Conservation (phyloP, 2,888 invertebrate species). For the Lypha dubia region DNA sequence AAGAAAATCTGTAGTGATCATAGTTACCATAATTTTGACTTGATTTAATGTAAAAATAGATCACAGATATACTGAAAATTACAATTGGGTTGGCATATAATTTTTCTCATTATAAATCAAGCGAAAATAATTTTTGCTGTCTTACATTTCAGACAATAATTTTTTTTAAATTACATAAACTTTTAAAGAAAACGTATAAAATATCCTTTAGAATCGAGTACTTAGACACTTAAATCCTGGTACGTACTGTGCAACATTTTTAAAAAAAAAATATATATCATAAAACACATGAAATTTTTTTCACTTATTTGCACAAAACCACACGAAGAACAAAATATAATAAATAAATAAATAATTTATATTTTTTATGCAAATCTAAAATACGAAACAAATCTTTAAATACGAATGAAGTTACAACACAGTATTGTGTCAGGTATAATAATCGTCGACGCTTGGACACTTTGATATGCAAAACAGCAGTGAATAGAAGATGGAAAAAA, state of each 20-base stretch:
- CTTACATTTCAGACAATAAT: no score
- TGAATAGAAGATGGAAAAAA: not conserved
- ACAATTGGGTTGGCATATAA: no score
- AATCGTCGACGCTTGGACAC: slow-evolving; percentile 64
- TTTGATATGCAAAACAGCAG: slow-evolving; percentile 44
- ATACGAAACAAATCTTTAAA: slow-evolving; percentile 44
- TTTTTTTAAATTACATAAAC: no score
- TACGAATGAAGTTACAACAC: slow-evolving; percentile 19
- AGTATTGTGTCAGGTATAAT: slow-evolving; percentile 58
- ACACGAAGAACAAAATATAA: slow-evolving; percentile 35
- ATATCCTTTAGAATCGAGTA: no score
- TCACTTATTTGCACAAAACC: slow-evolving; percentile 27
- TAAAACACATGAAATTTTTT: slow-evolving; percentile 25
- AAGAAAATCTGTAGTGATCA: no score
- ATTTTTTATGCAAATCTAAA: slow-evolving; percentile 64
- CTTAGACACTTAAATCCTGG: no score
- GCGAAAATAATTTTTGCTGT: no score
- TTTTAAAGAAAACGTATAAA: no score
- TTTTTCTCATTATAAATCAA: no score
- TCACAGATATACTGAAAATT: no score
- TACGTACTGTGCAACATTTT: not conserved
- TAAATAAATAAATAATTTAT: slow-evolving; percentile 68
- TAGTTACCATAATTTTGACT: no score
- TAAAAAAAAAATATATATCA: not conserved
- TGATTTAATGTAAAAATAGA: no score